Conservation (phyloP, 2,888 invertebrate species). For the Drosophila austrosaltans region DNA sequence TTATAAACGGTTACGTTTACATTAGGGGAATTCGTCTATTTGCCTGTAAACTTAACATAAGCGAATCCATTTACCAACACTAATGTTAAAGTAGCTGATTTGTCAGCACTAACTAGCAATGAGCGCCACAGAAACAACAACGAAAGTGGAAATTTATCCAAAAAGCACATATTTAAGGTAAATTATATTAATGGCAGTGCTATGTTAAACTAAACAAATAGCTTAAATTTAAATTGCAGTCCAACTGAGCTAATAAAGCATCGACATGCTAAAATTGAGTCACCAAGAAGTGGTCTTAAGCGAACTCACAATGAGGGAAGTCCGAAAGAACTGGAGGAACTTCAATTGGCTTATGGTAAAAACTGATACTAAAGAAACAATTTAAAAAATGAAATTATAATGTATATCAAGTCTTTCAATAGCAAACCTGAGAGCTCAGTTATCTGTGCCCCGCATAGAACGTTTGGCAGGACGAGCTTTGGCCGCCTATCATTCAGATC, state of each 20-base stretch:
- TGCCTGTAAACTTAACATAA: not conserved
- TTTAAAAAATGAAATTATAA: not conserved
- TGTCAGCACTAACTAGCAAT: not conserved
- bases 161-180: slow-evolving; percentile 70
- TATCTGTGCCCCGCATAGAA: slow-evolving; percentile 78
- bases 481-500: slow-evolving; percentile 72
- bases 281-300: slow-evolving; percentile 66
- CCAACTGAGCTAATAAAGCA: slow-evolving; percentile 54
- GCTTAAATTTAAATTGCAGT: slow-evolving; percentile 42
- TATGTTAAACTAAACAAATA: not conserved
- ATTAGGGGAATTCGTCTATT: not conserved
- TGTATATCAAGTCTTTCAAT: slow-evolving; percentile 23
- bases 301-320: slow-evolving; percentile 63
- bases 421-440: slow-evolving; percentile 72
- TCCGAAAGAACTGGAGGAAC: slow-evolving; percentile 64
- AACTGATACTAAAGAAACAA: not conserved
- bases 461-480: slow-evolving; percentile 73
- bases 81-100: not conserved
- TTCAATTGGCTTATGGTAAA: slow-evolving; percentile 68
- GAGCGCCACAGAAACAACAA: not conserved
- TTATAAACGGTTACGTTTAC: not conserved
- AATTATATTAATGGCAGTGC: slow-evolving; percentile 21
- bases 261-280: slow-evolving; percentile 63
- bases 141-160: slow-evolving; percentile 56
- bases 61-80: not conserved